These are phyloP conservation scores for Brachirus orientalis DNA, from an alignment of 2,113 vertebrate species.

Conservation along the genomic window DNA sequence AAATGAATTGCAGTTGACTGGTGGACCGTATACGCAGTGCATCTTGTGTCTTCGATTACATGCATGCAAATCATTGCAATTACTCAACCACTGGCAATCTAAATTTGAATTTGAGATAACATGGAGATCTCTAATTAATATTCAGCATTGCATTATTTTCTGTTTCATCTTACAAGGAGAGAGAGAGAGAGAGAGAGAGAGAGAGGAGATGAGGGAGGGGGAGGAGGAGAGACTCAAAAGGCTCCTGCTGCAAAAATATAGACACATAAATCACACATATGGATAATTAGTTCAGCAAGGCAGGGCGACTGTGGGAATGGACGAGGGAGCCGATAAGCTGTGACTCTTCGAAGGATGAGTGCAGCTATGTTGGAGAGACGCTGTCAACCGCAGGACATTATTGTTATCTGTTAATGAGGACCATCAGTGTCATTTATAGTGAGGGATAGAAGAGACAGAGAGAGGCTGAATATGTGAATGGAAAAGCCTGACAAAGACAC, in stretches of 20 bases:
- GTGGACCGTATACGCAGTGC: background rate
- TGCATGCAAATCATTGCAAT: constrained; percentile 23
- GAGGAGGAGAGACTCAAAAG: constrained; percentile 5
- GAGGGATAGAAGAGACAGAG: background rate
- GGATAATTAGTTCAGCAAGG: constrained; percentile 36
- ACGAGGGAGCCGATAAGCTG: background rate
- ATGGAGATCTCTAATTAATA: constrained; percentile 38
- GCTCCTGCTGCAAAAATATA: constrained; percentile 26
- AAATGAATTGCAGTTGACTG: constrained; percentile 6
- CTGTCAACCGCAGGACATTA: background rate
- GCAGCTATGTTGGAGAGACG: background rate
- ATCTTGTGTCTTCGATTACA: constrained; percentile 31
- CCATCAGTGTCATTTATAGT: background rate
- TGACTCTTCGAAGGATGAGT: constrained; percentile 8
- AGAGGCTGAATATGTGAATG: background rate
- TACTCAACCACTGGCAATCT: constrained; percentile 9
- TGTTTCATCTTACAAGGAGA: background rate
- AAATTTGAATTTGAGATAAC: constrained; percentile 31
- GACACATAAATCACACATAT: constrained; percentile 33
- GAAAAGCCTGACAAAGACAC: background rate
- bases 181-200: background rate
- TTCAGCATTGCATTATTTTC: constrained; percentile 25
- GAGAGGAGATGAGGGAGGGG: too few relatives aligned
- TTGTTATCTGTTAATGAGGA: constrained; percentile 24
- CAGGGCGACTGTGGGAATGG: constrained; percentile 11